Conservation (phyloP, 2,888 invertebrate genomes). For the Agapostemon virescens region DNA sequence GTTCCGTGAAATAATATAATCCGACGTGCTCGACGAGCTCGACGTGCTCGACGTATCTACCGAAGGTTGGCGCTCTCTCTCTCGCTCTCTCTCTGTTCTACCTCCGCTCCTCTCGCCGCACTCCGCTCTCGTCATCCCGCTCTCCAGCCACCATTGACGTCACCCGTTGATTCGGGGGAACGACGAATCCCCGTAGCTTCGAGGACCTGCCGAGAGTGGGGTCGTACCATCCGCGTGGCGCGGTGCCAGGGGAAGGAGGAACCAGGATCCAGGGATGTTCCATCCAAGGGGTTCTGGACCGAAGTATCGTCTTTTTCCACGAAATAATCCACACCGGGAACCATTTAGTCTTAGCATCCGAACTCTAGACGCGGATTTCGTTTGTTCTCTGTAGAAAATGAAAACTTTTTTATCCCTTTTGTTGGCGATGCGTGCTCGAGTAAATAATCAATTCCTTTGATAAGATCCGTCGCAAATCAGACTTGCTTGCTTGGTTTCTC, state of each 20-base stretch:
- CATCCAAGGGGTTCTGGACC: slow-evolving; percentile 11
- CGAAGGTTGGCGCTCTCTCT: slow-evolving; percentile 49
- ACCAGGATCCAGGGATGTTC: slow-evolving; percentile 39
- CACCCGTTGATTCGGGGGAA: slow-evolving; percentile 63
- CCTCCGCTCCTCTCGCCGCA: background rate
- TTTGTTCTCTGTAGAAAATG: background rate
- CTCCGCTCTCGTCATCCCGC: background rate
- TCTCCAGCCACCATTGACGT: slow-evolving; percentile 63
- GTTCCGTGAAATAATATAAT: slow-evolving; percentile 56
- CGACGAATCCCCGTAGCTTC: slow-evolving; percentile 62
- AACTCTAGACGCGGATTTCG: background rate
- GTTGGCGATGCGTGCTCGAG: background rate
- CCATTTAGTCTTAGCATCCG: background rate
- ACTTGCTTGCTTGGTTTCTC: no score
- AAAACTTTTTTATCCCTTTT: background rate
- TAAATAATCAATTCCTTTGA: background rate
- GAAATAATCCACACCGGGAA: background rate
- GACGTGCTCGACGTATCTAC: slow-evolving; percentile 15
- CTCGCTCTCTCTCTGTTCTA: no score
- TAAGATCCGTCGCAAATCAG: background rate
- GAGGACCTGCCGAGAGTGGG: slow-evolving; percentile 34
- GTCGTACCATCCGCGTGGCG: slow-evolving; percentile 45
- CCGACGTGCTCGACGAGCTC: slow-evolving; percentile 34
- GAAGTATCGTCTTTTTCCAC: background rate
- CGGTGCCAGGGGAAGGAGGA: slow-evolving; percentile 8